phyloP scores from a whole-genome alignment of 2,113 vertebrate species.

The Trichomycterus rosablanca region DNA sequence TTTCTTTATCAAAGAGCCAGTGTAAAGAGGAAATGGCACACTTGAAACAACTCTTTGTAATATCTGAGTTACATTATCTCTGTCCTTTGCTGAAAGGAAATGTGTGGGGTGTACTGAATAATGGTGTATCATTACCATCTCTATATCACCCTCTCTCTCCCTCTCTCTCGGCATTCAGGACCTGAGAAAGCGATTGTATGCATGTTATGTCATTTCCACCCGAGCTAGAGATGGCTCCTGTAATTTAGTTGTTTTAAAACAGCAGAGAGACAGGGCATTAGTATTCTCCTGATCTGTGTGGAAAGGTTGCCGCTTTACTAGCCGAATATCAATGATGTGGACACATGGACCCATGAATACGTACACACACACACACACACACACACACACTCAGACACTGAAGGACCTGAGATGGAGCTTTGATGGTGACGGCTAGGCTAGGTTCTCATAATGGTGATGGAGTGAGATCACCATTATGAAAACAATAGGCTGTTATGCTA shows the following conservation, averaged over 20 bases:
- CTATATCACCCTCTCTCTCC: constrained; percentile 21
- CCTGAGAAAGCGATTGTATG: constrained; percentile 44
- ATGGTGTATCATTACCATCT: constrained; percentile 48
- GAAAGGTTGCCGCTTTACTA: constrained; percentile 44
- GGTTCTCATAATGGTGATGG: constrained; percentile 58
- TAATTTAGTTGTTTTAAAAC: constrained; percentile 63
- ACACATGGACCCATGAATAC: constrained; percentile 22
- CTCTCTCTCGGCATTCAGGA: constrained; percentile 30
- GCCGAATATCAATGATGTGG: constrained; percentile 31
- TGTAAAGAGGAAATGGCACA: constrained; percentile 23
- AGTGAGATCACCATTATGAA: no score
- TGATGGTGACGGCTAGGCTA: constrained; percentile 30
- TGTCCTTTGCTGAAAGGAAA: constrained; percentile 36
- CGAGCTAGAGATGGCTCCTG: constrained; percentile 51
- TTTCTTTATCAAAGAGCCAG: constrained; percentile 28
- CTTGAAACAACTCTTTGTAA: constrained; percentile 41
- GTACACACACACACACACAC: constrained; percentile 22
- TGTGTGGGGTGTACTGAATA: constrained; percentile 36
- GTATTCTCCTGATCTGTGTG: constrained; percentile 45
- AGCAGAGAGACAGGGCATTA: constrained; percentile 58
- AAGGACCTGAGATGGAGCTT: constrained; percentile 27
- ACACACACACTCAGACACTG: constrained; percentile 27
- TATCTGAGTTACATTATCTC: constrained; percentile 38
- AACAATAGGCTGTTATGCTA: no score
- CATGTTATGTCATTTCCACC: constrained; percentile 53